Conservation (phyloP, 2,888 invertebrate genomes). For the Cynaeus angustus region DNA sequence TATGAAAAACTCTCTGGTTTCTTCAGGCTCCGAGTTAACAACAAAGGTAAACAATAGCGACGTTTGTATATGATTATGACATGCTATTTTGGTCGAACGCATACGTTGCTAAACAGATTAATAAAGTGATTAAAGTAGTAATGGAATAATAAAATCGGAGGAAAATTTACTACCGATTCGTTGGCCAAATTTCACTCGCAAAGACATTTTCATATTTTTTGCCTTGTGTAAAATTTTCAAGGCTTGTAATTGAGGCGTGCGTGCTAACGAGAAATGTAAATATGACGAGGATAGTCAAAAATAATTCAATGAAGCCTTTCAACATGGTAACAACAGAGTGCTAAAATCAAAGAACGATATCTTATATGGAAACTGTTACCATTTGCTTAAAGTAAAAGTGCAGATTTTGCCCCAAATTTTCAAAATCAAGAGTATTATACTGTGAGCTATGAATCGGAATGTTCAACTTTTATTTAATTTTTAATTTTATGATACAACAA, state of each 20-base stretch:
- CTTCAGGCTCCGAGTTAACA: constrained; percentile 6
- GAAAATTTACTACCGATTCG: too few relatives aligned
- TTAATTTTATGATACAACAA: too few relatives aligned
- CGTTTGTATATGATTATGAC: not conserved
- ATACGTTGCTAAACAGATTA: constrained; percentile 12
- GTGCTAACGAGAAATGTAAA: constrained; percentile 37
- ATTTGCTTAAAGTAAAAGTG: too few relatives aligned
- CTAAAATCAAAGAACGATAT: constrained; percentile 5
- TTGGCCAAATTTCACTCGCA: not conserved
- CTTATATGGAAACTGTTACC: too few relatives aligned
- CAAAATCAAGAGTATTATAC: too few relatives aligned
- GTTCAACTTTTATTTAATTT: too few relatives aligned
- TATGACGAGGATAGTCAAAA: constrained; percentile 39
- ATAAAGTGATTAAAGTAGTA: constrained; percentile 19
- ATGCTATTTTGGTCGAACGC: not conserved
- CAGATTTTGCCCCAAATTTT: too few relatives aligned
- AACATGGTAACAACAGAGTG: constrained; percentile 26
- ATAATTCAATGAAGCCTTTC: constrained; percentile 29
- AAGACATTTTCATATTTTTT: constrained; percentile 13
- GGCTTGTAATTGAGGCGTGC: constrained; percentile 23
- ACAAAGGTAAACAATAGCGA: constrained; percentile 8
- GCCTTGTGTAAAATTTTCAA: constrained; percentile 14
- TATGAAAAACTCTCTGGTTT: not conserved
- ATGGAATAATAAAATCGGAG: not conserved
- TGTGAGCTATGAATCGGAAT: too few relatives aligned